phyloP scores from a whole-genome alignment of 2,888 invertebrate species.

The Cybosia mesomella region DNA sequence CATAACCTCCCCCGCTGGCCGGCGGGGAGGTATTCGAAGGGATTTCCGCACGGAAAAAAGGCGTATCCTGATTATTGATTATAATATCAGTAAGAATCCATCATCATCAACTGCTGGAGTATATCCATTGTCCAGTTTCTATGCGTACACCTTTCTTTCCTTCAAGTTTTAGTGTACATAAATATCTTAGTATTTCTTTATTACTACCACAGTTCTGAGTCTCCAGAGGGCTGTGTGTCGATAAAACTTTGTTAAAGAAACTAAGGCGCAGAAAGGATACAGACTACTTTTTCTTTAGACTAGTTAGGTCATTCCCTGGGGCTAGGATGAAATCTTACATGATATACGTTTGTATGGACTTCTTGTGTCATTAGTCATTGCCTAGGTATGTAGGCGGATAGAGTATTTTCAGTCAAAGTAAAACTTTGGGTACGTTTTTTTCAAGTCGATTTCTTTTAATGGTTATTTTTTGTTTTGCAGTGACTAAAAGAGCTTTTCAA shows the following conservation, averaged over 20 bases:
- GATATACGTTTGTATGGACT: background rate
- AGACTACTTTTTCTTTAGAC: slow-evolving; percentile 24
- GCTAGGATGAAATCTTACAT: background rate
- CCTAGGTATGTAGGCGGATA: background rate
- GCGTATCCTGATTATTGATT: too few species aligned
- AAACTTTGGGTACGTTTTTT: background rate
- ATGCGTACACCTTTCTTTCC: background rate
- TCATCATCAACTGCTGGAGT: background rate
- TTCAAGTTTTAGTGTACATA: background rate
- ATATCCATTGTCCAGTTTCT: background rate
- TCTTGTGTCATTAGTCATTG: background rate
- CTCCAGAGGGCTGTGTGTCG: slow-evolving; percentile 32
- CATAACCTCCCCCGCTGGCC: too few species aligned
- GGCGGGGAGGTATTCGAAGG: too few species aligned
- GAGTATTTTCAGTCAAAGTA: background rate
- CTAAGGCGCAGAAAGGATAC: slow-evolving; percentile 23
- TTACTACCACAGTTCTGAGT: slow-evolving; percentile 40
- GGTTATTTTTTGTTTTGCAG: background rate
- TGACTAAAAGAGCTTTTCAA: background rate
- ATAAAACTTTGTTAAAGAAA: slow-evolving; percentile 35
- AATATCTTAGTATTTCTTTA: slow-evolving; percentile 21
- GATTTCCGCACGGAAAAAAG: too few species aligned
- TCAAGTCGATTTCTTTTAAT: too few species aligned
- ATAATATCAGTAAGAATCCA: background rate
- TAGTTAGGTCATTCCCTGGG: slow-evolving; percentile 5